phyloP scores from a whole-genome alignment of 2,113 vertebrate species.

The Melanerpes aurifrons region DNA sequence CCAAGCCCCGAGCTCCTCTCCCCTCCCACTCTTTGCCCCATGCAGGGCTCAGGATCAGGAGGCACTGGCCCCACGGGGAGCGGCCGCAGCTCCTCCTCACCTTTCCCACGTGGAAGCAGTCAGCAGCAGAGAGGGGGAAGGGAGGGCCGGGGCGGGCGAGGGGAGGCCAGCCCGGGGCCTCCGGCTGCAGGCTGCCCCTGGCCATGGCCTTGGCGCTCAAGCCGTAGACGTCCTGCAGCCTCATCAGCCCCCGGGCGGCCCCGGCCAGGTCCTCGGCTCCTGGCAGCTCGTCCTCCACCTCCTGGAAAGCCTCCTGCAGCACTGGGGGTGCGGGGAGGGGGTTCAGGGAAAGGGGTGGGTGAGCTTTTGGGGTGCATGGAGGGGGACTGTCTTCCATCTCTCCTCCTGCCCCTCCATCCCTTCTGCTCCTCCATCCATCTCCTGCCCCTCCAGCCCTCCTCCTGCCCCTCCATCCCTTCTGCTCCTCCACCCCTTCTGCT shows the following conservation, averaged over 20 bases:
- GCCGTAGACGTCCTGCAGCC: conserved; percentile 91
- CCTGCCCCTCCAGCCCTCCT: too few species aligned
- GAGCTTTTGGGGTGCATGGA: neutral
- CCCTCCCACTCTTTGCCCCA: too few species aligned
- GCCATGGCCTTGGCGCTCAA: conserved; percentile 84
- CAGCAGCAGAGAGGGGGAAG: conserved; percentile 84
- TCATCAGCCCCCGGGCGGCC: conserved; percentile 87
- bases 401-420: too few species aligned
- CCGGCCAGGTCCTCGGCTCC: conserved; percentile 87
- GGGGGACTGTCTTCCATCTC: too few species aligned
- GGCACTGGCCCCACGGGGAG: neutral
- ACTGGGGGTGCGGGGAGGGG: conserved; percentile 57
- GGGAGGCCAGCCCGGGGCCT: neutral
- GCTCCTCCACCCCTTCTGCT: too few species aligned
- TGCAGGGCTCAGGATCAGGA: too few species aligned
- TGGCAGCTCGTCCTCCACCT: conserved; percentile 81
- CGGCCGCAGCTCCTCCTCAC: neutral
- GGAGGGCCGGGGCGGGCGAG: conserved; percentile 79
- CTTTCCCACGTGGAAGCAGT: conserved; percentile 95
- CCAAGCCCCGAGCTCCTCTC: too few species aligned
- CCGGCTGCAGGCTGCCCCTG: conserved; percentile 82
- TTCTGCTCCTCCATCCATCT: neutral
- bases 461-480: too few species aligned
- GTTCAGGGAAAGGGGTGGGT: accelerated
- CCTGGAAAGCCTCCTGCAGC: conserved; percentile 81